A percentile compares a stretch with the other conserved stretches of the same genome.
Conservation (phyloP, 2,113 vertebrate genomes). For the Ranitomeya variabilis region DNA sequence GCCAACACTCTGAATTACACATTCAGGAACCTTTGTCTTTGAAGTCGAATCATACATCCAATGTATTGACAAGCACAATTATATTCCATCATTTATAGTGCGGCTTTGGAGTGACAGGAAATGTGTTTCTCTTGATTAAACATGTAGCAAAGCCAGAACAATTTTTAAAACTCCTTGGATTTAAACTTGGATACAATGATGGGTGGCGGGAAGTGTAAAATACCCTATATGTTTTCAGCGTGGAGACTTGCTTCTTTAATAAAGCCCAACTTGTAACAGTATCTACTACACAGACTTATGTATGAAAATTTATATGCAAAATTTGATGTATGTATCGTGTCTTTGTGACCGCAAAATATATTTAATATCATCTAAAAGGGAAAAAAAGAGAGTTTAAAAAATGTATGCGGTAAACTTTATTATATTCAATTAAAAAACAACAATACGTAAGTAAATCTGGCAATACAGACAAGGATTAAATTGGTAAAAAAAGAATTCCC, state of each 20-base stretch:
- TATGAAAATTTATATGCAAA: background rate
- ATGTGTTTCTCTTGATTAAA: conserved; percentile 26
- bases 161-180: background rate
- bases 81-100: conserved; percentile 37
- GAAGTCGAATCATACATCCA: conserved; percentile 30
- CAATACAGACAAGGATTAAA: no score
- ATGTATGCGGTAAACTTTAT: no score
- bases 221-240: background rate
- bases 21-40: conserved; percentile 28
- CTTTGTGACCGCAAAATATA: no score
- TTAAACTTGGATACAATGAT: background rate
- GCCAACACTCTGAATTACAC: conserved; percentile 4
- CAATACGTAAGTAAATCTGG: no score
- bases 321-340: no score
- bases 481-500: no score
- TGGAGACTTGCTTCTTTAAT: background rate
- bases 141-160: conserved; percentile 11
- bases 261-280: background rate
- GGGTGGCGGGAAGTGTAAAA: background rate
- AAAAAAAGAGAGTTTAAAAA: no score
- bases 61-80: conserved; percentile 41
- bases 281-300: background rate
- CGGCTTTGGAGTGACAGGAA: conserved; percentile 24
- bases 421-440: no score
- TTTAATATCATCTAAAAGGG: no score